Evolutionary conservation across 2,113 vertebrate species (phyloP).

Genomic region (Alligator sinensis): DNA sequence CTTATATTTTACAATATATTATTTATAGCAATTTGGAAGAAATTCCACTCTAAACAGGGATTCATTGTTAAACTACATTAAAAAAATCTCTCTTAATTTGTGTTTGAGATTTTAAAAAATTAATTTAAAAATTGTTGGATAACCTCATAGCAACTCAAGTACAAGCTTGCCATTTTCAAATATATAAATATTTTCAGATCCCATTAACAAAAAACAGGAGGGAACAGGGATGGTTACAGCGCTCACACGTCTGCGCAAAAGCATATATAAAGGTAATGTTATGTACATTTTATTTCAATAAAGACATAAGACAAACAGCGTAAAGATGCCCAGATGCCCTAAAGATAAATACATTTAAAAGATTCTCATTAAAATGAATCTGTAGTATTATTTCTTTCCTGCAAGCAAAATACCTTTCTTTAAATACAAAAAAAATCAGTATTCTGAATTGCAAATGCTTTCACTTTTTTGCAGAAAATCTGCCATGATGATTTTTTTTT

Average conservation of each 20-base stretch:
- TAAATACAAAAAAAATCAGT: slow-evolving; percentile 84
- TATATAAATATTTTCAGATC: slow-evolving; percentile 31
- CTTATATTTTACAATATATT: neutral
- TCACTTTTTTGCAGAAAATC: slow-evolving; percentile 90
- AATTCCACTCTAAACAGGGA: neutral
- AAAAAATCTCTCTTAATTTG: neutral
- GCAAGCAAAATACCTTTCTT: slow-evolving; percentile 93
- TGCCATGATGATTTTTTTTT: slow-evolving; percentile 90
- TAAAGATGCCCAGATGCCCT: slow-evolving; percentile 90
- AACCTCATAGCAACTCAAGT: slow-evolving; percentile 21
- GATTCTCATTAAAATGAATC: slow-evolving; percentile 89
- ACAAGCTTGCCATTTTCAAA: neutral
- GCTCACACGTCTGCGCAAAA: slow-evolving; percentile 75
- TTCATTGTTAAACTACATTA: neutral
- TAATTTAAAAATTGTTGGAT: slow-evolving; percentile 1
- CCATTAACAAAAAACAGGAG: slow-evolving; percentile 62
- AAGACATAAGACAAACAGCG: slow-evolving; percentile 90
- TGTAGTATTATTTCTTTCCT: slow-evolving; percentile 88
- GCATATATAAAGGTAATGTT: slow-evolving; percentile 87
- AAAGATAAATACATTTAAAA: slow-evolving; percentile 94
- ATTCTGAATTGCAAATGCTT: slow-evolving; percentile 84
- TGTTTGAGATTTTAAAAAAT: neutral
- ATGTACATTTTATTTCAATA: slow-evolving; percentile 97
- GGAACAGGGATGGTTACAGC: slow-evolving; percentile 76
- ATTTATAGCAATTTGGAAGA: neutral